These are phyloP conservation scores for Drosophila mercatorum DNA, from an alignment of 2,888 invertebrate genomes.

Conservation along the genomic window DNA sequence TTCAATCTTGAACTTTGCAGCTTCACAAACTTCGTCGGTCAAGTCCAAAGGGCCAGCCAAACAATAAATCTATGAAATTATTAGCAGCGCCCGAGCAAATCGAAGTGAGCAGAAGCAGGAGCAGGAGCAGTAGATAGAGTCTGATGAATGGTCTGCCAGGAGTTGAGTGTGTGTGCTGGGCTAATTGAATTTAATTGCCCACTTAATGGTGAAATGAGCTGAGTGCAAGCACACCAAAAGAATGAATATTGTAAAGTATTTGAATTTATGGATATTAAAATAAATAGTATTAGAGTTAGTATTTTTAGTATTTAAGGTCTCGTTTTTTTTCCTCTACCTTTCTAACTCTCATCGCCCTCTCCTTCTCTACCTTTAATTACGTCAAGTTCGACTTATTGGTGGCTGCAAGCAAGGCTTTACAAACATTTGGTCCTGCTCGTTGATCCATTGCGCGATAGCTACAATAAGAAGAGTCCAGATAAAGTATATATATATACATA, in stretches of 20 bases:
- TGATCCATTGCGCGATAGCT: conserved; percentile 32
- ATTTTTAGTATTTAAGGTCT: no score
- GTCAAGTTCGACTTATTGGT: not conserved
- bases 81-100: conserved; percentile 58
- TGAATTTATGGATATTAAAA: no score
- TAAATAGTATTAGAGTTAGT: no score
- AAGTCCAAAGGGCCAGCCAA: conserved; percentile 28
- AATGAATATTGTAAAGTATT: not conserved
- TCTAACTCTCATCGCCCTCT: no score
- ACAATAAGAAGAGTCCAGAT: not conserved
- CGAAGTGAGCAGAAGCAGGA: conserved; percentile 25
- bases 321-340: no score
- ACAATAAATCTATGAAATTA: conserved; percentile 74
- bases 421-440: conserved; percentile 35
- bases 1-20: conserved; percentile 42
- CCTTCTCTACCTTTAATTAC: not conserved
- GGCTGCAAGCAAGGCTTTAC: conserved; percentile 19
- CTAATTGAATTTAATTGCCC: conserved; percentile 84
- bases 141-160: conserved; percentile 45
- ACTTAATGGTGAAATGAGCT: conserved; percentile 83
- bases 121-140: not conserved
- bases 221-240: conserved; percentile 45
- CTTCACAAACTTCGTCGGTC: conserved; percentile 27
- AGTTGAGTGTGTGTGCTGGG: conserved; percentile 42
- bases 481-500: no score